These are phyloP conservation scores for Halcyon malimbica DNA, from an alignment of 2,113 vertebrate genomes.

Conservation along the genomic window DNA sequence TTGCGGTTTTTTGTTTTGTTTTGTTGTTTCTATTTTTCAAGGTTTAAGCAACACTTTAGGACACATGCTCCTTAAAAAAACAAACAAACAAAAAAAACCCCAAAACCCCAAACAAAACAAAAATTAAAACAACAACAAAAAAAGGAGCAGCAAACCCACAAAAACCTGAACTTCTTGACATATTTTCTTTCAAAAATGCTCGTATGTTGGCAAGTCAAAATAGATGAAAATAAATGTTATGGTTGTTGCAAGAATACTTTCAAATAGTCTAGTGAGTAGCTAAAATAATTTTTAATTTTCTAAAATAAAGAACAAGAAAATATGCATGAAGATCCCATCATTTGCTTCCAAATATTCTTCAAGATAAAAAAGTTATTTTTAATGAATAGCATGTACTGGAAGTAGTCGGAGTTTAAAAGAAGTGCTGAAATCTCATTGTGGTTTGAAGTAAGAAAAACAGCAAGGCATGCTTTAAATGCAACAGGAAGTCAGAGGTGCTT, in stretches of 20 bases:
- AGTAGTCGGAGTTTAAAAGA: conserved; percentile 16
- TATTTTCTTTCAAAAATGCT: neutral
- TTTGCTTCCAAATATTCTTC: neutral
- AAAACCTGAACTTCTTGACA: neutral
- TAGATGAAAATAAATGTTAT: neutral
- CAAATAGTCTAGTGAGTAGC: too few relatives aligned
- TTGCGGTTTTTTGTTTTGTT: too few relatives aligned
- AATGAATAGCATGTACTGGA: conserved; percentile 18
- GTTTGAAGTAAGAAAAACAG: conserved; percentile 36
- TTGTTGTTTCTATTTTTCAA: too few relatives aligned
- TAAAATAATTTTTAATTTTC: neutral
- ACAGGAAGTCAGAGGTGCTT: conserved; percentile 1
- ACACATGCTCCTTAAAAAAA: neutral
- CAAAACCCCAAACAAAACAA: too few relatives aligned
- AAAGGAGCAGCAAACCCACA: neutral
- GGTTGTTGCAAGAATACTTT: neutral
- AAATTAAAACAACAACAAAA: neutral
- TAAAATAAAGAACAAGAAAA: neutral
- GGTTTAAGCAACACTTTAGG: neutral
- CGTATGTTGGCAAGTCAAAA: neutral
- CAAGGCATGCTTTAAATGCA: neutral
- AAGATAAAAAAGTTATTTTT: neutral
- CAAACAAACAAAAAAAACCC: too few relatives aligned
- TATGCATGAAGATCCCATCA: neutral
- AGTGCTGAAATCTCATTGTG: neutral